Evolutionary conservation across 1,140 invertebrate genomes (phyloP), one percentile per base, ranked within the genome.

Genomic region (Drosophila navojoa): DNA sequence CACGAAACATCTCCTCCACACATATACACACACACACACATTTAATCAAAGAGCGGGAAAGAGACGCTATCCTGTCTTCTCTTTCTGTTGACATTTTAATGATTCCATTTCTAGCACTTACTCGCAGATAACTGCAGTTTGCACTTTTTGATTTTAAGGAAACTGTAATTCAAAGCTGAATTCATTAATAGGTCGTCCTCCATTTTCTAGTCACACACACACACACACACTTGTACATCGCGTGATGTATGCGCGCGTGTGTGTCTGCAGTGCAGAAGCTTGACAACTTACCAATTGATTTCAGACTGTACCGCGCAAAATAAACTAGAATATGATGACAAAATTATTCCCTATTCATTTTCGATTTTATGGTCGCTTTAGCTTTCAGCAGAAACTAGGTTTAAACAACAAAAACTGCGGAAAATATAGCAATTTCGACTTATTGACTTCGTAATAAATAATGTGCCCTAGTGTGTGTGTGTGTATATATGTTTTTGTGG

Each of bases 101-200:
- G 42, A 16, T 9, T 45, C 42, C 42, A 45, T 19, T 16, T 19
- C 4, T 1, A 2, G 42, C 55, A 76, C 69, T 79, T 74, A 79
- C 80, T 73, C 50, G 72, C 58, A 42, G 4, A 2, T 22, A 22
- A 22, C 19, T 22, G 19, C 19, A 22, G 53, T 9, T 54, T 38
- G 35, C 38, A 32, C 49, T 22, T 22, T 22, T 22, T 70, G 55
- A 42, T 1, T 45, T 45, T 38, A 55, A 19, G 4, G 19, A 4
- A 69, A 69, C 55, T 69, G 53, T 47, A 75, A 84, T 44, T 71
- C 16, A 55, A 22, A 55, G 42, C 9, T 45, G 29, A 45, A 61
- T 44, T 53, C 71, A 61, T 77, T 61, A 61, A 70, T 81, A 50
- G 66, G 73, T 77, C 69, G 71, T 22, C 81, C 78, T 77, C 81